Base-by-base conservation (phyloP, 2,888 invertebrate species). In the Charanyca ferruginea region DNA sequence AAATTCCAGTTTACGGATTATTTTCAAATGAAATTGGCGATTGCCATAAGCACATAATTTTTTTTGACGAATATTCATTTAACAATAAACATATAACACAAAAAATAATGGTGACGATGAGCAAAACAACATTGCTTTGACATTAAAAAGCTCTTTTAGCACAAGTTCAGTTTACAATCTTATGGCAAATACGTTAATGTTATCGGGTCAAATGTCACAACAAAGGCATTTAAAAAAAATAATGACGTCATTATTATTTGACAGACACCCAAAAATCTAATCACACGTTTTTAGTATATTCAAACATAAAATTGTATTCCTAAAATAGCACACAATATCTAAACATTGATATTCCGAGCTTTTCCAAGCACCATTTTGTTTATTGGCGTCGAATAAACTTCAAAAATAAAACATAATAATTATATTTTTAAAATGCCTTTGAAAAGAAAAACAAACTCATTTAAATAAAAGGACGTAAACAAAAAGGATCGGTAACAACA, bases 171-270 rank as follows among this genome's bases (percentile, higher is more conserved):
- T 64, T 70, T 45, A 64, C 44, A 35, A 13, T n/a, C n/a, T n/a
- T n/a, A n/a, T n/a, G 28, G 11, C 22, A 59, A 59, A 55, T 41
- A 41, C 9, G 23, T 53, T 42, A 5, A 47, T 42, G 23, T 47
- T 28, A 61, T 61, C 54, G 81, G 85, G 85, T 85, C 87, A 87
- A 86, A 84, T 85, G 85, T 85, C 86, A 65, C 57, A 64, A 63
- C 57, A 61, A 52, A 71, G 70, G 63, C 73, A 63, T 66, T 54
- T n/a, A n/a, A 73, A 73, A 55, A 45, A 60, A 44, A 22, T 22
- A 9, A 35, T 3, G 13, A 38, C 16, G 4, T 38, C 38, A 13
- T 35, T 35, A 35, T 35, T 35, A 16, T 38, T 38, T 38, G 16
- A 16, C 16, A 32, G 32, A 32, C 11, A 32, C 2, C 32, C 9